phyloP scores from a whole-genome alignment of 2,888 invertebrate genomes.

The Idaea biselata region DNA sequence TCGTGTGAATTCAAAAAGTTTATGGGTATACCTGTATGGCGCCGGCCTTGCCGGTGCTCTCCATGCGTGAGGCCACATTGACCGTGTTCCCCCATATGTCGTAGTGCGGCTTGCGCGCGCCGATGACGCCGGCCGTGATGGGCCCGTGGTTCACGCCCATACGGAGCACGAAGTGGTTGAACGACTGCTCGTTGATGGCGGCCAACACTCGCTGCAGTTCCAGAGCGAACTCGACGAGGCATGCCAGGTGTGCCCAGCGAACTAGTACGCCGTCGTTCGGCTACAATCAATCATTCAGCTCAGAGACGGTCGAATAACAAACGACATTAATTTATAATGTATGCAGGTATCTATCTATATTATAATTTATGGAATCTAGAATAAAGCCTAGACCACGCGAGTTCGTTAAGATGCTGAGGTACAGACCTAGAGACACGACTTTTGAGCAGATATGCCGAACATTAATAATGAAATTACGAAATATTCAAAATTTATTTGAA shows the following conservation, averaged over 20 bases:
- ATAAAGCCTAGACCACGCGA: too few relatives aligned
- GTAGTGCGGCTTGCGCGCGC: conserved; percentile 96
- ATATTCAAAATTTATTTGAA: too few relatives aligned
- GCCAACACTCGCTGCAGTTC: conserved; percentile 94
- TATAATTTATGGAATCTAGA: too few relatives aligned
- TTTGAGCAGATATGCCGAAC: too few relatives aligned
- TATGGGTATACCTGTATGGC: conserved; percentile 97
- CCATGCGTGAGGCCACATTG: conserved; percentile 98
- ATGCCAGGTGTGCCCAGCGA: conserved; percentile 91
- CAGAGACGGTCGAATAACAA: not conserved
- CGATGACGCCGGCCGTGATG: conserved; percentile 97
- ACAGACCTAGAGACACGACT: too few relatives aligned
- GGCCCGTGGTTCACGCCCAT: conserved; percentile 98
- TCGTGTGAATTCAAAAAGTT: too few relatives aligned
- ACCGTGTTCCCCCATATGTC: conserved; percentile 99
- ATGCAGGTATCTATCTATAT: too few relatives aligned
- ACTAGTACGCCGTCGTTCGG: conserved; percentile 86
- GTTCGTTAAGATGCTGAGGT: too few relatives aligned
- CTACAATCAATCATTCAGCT: conserved; percentile 50
- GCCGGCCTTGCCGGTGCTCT: conserved; percentile 97
- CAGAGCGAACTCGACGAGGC: conserved; percentile 93
- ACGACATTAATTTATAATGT: too few relatives aligned
- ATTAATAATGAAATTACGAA: too few relatives aligned
- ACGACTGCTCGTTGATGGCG: conserved; percentile 95
- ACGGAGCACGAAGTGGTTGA: conserved; percentile 95